Evolutionary conservation across 2,888 invertebrate genomes (phyloP), one percentile per base, ranked within the genome.

Genomic region (Morinoia aosen): DNA sequence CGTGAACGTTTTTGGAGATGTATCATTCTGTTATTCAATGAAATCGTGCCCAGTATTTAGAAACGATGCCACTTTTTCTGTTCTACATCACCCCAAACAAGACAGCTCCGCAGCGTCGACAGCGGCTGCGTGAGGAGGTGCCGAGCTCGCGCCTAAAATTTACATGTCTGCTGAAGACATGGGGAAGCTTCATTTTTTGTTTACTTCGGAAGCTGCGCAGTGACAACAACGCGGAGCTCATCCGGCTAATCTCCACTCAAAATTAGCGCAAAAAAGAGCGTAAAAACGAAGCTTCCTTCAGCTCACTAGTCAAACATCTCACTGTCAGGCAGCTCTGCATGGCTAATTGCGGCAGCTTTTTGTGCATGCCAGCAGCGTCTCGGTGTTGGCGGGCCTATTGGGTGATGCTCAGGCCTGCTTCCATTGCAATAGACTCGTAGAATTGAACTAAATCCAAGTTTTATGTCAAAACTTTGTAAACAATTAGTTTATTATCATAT

Each of bases 241-340:
- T 93, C 56, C 93, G 19, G 93, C 93, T 93, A 93, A 93, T 93
- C 33, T 93, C 93, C 93, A 57, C 58, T 93, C 93, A 93, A 93
- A 93, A 93, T 48, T 93, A 57, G 48, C 57, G 57, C 58, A 93
- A 93, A 93, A 93, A 93, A 56, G 57, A 57, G 57, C 11, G 33
- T 12, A 93, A 93, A 93, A 91, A 39, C 10, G 16, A 19, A 33
- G 33, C 25, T 57, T 93, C 93, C 93, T 57, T 14, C 19, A 10
- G 25, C 56, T 25, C 93, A 33, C 93, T 57, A 93, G 93, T 93
- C 93, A 93, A 93, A 93, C 93, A 93, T 93, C 93, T 48, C 48
- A 16, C 57, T 48, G 56, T 57, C 57, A 39, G 12, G 3, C 58
- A 0, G 40, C 40, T 33, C 33, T 33, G 56, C 93, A 56, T 57